Evolutionary conservation across 1,140 invertebrate species (phyloP), one percentile per base, ranked within the genome.

Genomic region (Drepana arcuata): DNA sequence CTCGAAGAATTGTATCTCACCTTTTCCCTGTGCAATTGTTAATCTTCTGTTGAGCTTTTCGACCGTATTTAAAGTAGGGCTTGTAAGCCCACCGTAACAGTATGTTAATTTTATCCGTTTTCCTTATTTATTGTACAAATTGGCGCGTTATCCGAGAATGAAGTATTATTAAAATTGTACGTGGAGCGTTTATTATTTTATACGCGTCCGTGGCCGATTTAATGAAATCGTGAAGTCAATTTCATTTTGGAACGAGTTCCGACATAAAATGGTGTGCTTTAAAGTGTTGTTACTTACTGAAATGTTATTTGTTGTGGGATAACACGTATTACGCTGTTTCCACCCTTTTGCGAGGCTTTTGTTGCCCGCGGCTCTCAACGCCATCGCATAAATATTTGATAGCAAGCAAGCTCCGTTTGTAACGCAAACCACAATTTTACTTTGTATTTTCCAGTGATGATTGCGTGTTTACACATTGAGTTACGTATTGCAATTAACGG

Each of bases 311-410:
- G 59, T 55, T 37, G 45, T 44, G 28, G 44, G 40, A 53, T 62
- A 61, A 55, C 55, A 55, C 36, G 48, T 47, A 56, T 54, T 46
- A 42, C 41, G 44, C 41, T 18, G 34, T 53, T 68, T 63, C 43
- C 43, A 41, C 44, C 26, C 41, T 32, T 50, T 40, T 33, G 36
- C 44, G 38, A 39, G 24, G 38, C 39, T 38, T 43, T 48, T 26
- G 37, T 23, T 31, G 41, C 29, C 38, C 38, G 29, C 41, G 38
- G 41, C 38, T 33, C 26, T 37, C 38, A 42, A 45, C 38, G 33
- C 41, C 34, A 25, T 38, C 38, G 39, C 49, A 60, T 64, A 66
- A 66, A 71, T 71, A 68, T 68, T 66, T 64, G 48, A 68, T 71
- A 61, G 57, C 42, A 44, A 56, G 37, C 37, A 44, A 38, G 34